phyloP scores from a whole-genome alignment of 2,113 vertebrate genomes.

The Chaenocephalus aceratus region DNA sequence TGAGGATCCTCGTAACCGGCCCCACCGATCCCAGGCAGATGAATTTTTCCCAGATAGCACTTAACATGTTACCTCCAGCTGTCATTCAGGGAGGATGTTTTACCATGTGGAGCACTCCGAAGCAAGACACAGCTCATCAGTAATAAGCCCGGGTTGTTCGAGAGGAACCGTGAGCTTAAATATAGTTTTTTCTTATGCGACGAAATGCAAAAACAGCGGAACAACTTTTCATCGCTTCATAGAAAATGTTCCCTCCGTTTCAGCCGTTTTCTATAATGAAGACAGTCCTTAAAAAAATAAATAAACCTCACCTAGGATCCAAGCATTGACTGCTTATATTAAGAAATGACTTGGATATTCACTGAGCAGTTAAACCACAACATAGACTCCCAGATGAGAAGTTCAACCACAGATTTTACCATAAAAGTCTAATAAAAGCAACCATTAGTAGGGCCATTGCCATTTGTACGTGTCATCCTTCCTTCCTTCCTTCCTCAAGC shows the following conservation, averaged over 20 bases:
- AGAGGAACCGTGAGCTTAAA: neutral
- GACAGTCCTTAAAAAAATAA: slow-evolving; percentile 14
- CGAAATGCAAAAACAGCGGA: slow-evolving; percentile 28
- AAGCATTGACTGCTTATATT: slow-evolving; percentile 20
- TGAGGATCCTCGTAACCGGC: slow-evolving; percentile 80
- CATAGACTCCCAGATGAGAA: neutral
- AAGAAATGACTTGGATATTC: slow-evolving; percentile 20
- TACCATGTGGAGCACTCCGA: slow-evolving; percentile 17
- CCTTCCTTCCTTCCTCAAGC: slow-evolving; percentile 23
- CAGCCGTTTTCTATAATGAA: slow-evolving; percentile 12
- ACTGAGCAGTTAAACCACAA: slow-evolving; percentile 15
- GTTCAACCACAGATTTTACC: neutral
- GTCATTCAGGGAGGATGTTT: slow-evolving; percentile 53
- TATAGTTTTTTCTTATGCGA: neutral
- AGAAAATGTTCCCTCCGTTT: neutral
- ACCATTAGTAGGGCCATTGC: neutral
- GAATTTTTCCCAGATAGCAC: slow-evolving; percentile 65
- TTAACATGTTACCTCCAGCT: slow-evolving; percentile 72
- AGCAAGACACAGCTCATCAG: slow-evolving; percentile 51
- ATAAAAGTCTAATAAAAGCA: slow-evolving; percentile 2
- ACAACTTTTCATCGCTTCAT: slow-evolving; percentile 12
- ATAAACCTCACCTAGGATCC: slow-evolving; percentile 10
- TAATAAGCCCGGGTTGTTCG: slow-evolving; percentile 12
- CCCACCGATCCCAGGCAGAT: slow-evolving; percentile 79
- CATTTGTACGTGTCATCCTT: slow-evolving; percentile 1